phyloP scores from a whole-genome alignment of 2,113 vertebrate genomes.

The Lophochroa leadbeateri region DNA sequence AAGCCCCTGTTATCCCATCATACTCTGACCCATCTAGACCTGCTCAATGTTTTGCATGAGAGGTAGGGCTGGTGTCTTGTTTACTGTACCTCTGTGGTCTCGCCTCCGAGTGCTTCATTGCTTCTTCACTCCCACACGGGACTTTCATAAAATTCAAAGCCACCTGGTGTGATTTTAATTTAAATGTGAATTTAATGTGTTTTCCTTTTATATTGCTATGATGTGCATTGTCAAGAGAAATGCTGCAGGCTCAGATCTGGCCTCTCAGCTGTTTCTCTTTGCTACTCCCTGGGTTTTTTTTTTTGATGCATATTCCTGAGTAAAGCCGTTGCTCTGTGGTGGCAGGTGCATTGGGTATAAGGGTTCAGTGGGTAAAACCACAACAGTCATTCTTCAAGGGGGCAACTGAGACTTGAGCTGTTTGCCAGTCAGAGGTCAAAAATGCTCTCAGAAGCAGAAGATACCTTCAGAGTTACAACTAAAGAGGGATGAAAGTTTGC shows the following conservation, averaged over 20 bases:
- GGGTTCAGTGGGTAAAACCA: neutral
- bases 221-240: slow-evolving; percentile 15
- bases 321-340: neutral
- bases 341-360: neutral
- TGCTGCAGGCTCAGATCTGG: neutral
- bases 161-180: slow-evolving; percentile 52
- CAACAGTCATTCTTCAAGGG: neutral
- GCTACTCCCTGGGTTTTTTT: neutral
- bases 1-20: neutral
- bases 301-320: neutral
- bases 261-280: slow-evolving; percentile 5
- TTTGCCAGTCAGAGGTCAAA: neutral
- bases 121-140: neutral
- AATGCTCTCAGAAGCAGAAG: neutral
- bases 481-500: neutral
- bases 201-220: slow-evolving; percentile 11
- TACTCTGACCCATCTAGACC: neutral
- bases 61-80: neutral
- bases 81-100: neutral
- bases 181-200: slow-evolving; percentile 41
- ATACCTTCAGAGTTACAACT: neutral
- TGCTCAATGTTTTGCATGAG: neutral
- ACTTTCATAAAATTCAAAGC: slow-evolving; percentile 34
- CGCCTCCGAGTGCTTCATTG: neutral
- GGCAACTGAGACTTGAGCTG: neutral